Percentiles rank a stretch among this genome's conserved stretches.
Conservation (phyloP, 2,113 vertebrate genomes). For the Drymodes brunneopygia region DNA sequence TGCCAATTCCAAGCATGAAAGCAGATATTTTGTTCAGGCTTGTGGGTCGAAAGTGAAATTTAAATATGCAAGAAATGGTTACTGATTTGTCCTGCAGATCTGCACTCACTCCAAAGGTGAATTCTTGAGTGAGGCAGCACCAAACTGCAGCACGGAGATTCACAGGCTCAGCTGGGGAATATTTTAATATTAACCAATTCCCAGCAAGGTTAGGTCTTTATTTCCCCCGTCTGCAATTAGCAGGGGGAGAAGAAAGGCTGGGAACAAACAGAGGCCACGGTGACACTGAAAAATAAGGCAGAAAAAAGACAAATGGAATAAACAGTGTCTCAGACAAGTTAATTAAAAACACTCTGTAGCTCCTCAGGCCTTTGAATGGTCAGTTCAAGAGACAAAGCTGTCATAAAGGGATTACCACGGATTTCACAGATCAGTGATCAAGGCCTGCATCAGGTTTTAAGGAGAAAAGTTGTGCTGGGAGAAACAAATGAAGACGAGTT, state of each 20-base stretch:
- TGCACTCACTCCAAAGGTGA: neutral
- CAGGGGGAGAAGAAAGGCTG: neutral
- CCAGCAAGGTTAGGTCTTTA: neutral
- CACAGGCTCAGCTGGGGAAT: neutral
- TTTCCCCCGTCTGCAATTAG: neutral
- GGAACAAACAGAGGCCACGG: neutral
- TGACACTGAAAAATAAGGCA: neutral
- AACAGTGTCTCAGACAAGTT: neutral
- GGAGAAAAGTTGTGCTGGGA: neutral
- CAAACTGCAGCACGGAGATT: neutral
- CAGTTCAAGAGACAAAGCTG: neutral
- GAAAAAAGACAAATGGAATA: neutral
- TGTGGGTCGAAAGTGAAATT: neutral
- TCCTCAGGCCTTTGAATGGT: neutral
- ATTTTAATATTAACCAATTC: conserved; percentile 17
- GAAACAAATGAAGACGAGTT: neutral
- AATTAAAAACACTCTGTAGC: neutral
- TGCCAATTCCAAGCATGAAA: neutral
- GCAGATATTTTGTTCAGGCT: neutral
- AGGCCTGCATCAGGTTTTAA: neutral
- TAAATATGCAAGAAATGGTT: neutral
- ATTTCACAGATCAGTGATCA: neutral
- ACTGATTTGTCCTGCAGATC: neutral
- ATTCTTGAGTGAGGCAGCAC: neutral
- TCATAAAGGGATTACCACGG: neutral